Base-by-base conservation (phyloP, 2,797 vertebrate species). In the Pterois miles region DNA sequence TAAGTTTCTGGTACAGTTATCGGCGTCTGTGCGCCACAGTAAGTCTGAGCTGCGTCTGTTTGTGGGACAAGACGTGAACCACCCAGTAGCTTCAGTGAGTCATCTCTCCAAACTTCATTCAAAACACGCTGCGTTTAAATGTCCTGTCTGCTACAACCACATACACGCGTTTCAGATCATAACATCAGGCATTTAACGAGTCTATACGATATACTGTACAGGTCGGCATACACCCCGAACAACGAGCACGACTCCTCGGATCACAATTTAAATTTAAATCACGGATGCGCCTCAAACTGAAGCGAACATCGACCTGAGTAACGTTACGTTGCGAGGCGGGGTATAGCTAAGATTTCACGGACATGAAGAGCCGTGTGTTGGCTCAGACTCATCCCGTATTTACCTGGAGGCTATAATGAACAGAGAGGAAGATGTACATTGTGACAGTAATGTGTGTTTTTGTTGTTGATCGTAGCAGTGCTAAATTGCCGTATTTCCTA, bases 1-100 rank as follows among this genome's bases (percentile, higher is more conserved):
- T 97, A 90, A 95, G 96, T 95, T 27, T 20, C 1, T 16, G 27
- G 1, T 31, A 9, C 2, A 6, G 64, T 38, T 33, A 11, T 60
- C 56, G 9, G 73, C 48, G n/a, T 60, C 11, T 10, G 2, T 29
- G 13, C 4, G 6, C 36, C 14, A 4, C 3, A 62, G 11, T 36
- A 2, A 23, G 43, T 31, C 18, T 56, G 27, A 36, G 31, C 50
- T 22, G 8, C 33, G 78, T 6, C 33, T 63, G 65, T 62, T 38
- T 64, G 22, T 8, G 68, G 38, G 63, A 46, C 8, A 27, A 50
- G 52, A 66, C 22, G 31, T 54, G 72, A 80, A 43, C 57, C 76
- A 82, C 60, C 73, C 59, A 22, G 4, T 54, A 70, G 65, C 76
- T 31, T 71, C 52, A 33, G 3, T 50, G 13, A 69, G 40, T 31